Evolutionary conservation across 1,140 invertebrate genomes (phyloP), one percentile per base, ranked within the genome.

Genomic region (Phortica variegata): DNA sequence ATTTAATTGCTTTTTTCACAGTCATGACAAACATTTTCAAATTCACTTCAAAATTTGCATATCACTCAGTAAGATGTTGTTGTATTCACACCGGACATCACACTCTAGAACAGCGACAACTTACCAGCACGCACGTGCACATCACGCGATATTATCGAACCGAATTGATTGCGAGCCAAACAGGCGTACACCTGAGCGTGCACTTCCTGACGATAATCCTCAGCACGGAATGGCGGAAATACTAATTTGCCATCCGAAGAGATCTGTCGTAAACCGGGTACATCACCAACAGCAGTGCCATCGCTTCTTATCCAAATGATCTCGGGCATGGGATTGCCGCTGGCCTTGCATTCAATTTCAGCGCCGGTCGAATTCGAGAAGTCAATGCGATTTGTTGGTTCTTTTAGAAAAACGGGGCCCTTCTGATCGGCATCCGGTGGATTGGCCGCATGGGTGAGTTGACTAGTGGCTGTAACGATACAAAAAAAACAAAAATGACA

Each of bases 331-430:
- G 94, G 94, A 57, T 88, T 88, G 57, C 93, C 94, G 73, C 88
- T 84, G 1, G 93, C 91, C 59, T 90, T 88, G 77, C 95, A 97
- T 77, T 94, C 90, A 36, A 97, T 89, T 54, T 89, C 86, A 46
- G 91, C 89, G 59, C 93, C 94, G 20, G 91, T 95, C 38, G 91
- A 93, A 77, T 97, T 97, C 49, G 90, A 92, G 78, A 97, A 96
- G 75, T 94, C 91, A 33, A 96, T 84, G 58, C 89, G 84, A 76
- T 90, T 91, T 50, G 89, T 89, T 16, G 93, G 93, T 81, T 95
- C 93, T 60, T 88, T 89, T 43, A 93, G 84, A 78, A 96, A 96
- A 40, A 94, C 89, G 7, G 92, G 93, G 65, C 93, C 93, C 53
- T 76, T 76, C 16, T 66, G 63, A 48, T 76, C 74, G 39, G 68